Evolutionary conservation across 2,888 invertebrate genomes (phyloP).

Genomic region (Pterostichus madidus): DNA sequence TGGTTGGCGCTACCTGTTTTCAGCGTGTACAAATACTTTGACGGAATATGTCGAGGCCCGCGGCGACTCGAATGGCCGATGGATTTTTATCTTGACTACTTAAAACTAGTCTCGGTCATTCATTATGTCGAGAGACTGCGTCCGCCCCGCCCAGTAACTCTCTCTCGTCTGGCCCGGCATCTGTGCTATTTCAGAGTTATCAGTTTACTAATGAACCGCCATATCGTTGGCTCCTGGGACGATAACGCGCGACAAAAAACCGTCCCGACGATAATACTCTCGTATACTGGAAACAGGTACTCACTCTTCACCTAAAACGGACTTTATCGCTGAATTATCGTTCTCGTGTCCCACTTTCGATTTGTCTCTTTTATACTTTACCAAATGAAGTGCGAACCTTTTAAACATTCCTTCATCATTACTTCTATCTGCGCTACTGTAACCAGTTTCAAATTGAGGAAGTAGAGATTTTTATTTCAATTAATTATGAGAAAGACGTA

Average conservation of each 20-base stretch:
- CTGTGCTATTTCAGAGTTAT: conserved; percentile 66
- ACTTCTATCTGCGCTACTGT: background rate
- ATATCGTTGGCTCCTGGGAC: conserved; percentile 55
- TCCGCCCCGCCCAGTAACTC: conserved; percentile 41
- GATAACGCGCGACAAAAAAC: conserved; percentile 60
- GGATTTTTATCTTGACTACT: conserved; percentile 69
- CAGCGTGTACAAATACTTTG: conserved; percentile 51
- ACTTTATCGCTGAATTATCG: conserved; percentile 32
- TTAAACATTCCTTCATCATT: background rate
- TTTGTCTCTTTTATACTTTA: conserved; percentile 22
- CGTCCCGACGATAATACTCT: background rate
- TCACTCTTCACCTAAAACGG: conserved; percentile 32
- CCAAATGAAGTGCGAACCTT: conserved; percentile 32
- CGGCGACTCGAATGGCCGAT: conserved; percentile 52
- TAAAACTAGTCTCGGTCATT: conserved; percentile 69
- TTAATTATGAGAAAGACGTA: background rate
- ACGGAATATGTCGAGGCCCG: conserved; percentile 40
- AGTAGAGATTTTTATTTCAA: conserved; percentile 3
- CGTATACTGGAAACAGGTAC: conserved; percentile 16
- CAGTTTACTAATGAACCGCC: conserved; percentile 66
- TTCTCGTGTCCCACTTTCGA: background rate
- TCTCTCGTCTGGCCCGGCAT: conserved; percentile 45
- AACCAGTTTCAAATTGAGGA: conserved; percentile 19
- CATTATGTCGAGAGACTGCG: conserved; percentile 67
- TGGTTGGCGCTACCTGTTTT: conserved; percentile 48